A percentile compares a stretch with the other conserved stretches of the same genome.
Evolutionary conservation across 2,888 invertebrate genomes (phyloP).

Genomic region (Harmothoe impar): DNA sequence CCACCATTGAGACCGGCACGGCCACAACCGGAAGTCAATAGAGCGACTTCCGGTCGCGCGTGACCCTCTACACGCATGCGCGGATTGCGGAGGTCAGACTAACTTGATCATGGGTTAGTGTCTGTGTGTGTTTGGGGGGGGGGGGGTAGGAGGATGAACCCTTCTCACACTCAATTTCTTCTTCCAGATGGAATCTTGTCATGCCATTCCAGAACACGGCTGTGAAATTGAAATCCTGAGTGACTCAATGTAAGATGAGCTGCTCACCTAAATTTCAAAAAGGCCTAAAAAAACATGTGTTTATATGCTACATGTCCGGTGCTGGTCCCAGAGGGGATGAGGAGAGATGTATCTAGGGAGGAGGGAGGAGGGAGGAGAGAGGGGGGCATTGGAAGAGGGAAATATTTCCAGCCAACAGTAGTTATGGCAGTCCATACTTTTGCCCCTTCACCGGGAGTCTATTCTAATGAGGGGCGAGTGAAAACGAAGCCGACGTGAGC

Average conservation of each 20-base stretch:
- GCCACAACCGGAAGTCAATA: constrained; percentile 38
- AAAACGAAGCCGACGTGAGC: background rate
- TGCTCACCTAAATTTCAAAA: constrained; percentile 16
- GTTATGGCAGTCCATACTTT: constrained; percentile 59
- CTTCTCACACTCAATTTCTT: background rate
- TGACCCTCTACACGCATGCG: background rate
- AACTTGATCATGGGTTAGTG: constrained; percentile 43
- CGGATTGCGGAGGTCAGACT: background rate
- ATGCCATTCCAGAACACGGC: constrained; percentile 12
- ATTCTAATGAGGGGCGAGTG: constrained; percentile 30
- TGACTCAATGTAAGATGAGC: background rate
- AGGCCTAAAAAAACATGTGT: background rate
- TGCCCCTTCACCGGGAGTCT: constrained; percentile 10
- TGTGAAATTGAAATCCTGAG: constrained; percentile 36
- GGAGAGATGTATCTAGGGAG: too few species aligned
- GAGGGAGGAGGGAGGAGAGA: background rate
- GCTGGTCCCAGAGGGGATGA: background rate
- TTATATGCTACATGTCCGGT: background rate
- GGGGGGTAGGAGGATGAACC: background rate
- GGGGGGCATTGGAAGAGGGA: background rate
- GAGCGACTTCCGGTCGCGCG: constrained; percentile 44
- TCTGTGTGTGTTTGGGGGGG: too few species aligned
- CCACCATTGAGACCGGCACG: constrained; percentile 40
- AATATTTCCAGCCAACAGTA: constrained; percentile 46
- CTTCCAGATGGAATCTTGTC: background rate